These are phyloP conservation scores for Pogonomyrmex barbatus DNA, from an alignment of 1,140 invertebrate species.

Conservation along the genomic window DNA sequence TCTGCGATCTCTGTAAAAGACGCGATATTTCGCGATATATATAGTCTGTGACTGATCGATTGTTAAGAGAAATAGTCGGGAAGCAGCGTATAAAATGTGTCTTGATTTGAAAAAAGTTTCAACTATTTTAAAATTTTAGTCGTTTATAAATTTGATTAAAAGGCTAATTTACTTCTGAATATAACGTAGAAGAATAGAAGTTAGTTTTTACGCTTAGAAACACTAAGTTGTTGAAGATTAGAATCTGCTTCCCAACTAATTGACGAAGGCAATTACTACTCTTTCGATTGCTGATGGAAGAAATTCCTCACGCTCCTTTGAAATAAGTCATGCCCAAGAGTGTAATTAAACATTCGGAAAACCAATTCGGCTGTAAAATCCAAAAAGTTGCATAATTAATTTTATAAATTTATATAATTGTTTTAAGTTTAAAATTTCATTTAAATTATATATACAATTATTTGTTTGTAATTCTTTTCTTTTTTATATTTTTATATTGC, in stretches of 20 bases:
- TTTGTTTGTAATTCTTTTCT: background rate
- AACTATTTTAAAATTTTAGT: background rate
- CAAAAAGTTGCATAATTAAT: slow-evolving; percentile 33
- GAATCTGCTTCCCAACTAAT: slow-evolving; percentile 55
- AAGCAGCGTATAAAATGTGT: slow-evolving; percentile 39
- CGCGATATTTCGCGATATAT: background rate
- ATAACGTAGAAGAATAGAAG: background rate
- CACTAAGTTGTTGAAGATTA: slow-evolving; percentile 6
- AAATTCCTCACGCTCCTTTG: slow-evolving; percentile 91
- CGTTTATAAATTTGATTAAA: background rate
- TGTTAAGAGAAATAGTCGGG: slow-evolving; percentile 29
- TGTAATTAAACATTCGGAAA: slow-evolving; percentile 96
- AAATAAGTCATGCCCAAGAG: slow-evolving; percentile 93
- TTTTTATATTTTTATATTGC: background rate
- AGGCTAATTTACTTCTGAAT: slow-evolving; percentile 1
- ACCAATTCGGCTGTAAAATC: slow-evolving; percentile 91
- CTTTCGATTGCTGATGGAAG: slow-evolving; percentile 85
- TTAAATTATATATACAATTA: background rate
- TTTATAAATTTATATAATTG: background rate
- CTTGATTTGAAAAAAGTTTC: background rate
- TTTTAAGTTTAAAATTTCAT: slow-evolving; percentile 2
- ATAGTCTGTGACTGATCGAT: background rate
- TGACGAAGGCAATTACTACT: slow-evolving; percentile 68
- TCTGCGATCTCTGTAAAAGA: slow-evolving; percentile 87
- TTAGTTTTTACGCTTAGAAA: slow-evolving; percentile 13